These are phyloP conservation scores for Eueides isabella DNA, from an alignment of 1,140 invertebrate species.

Conservation along the genomic window DNA sequence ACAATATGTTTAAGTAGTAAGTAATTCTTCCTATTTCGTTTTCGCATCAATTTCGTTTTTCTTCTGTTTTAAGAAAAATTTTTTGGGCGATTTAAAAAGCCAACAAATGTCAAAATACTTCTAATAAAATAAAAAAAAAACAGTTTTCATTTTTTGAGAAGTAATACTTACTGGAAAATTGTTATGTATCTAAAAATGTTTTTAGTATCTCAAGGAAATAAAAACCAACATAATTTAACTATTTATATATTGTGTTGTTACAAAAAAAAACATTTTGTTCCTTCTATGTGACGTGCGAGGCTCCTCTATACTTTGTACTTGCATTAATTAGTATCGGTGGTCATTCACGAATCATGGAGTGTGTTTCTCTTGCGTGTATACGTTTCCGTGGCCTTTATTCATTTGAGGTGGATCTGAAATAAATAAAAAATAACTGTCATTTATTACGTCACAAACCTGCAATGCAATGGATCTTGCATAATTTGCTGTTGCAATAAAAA, in stretches of 20 bases:
- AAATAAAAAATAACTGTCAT: constrained; percentile 45
- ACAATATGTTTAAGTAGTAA: no score
- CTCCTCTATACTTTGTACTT: constrained; percentile 60
- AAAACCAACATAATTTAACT: constrained; percentile 13
- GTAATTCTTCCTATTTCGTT: no score
- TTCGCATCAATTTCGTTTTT: no score
- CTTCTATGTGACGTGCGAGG: constrained; percentile 63
- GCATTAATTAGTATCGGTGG: constrained; percentile 52
- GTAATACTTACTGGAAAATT: no score
- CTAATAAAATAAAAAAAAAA: no score
- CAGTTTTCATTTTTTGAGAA: no score
- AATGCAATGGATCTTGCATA: constrained; percentile 47
- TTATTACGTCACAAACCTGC: constrained; percentile 12
- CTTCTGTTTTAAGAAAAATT: no score
- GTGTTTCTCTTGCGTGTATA: constrained; percentile 76
- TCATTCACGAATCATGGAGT: constrained; percentile 44
- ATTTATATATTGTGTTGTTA: constrained; percentile 47
- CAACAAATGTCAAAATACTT: no score
- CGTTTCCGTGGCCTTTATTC: constrained; percentile 68
- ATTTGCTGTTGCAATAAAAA: constrained; percentile 49
- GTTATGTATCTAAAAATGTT: no score
- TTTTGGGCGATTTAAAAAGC: no score
- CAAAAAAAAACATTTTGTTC: constrained; percentile 55
- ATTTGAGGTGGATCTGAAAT: constrained; percentile 60
- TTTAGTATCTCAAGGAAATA: no score